phyloP scores from a whole-genome alignment of 2,888 invertebrate genomes.

The Ramazzottius varieornatus region DNA sequence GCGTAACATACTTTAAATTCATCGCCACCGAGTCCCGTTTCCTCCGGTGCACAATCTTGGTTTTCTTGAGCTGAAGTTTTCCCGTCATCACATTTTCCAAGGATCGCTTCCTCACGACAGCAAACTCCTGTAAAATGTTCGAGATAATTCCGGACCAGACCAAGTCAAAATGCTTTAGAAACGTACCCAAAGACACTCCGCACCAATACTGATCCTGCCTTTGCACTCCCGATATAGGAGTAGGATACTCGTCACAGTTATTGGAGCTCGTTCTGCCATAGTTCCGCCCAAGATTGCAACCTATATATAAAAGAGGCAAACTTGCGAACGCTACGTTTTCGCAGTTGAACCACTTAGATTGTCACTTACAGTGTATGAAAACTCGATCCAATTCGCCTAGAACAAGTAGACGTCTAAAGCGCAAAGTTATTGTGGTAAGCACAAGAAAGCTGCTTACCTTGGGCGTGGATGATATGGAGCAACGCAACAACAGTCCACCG shows the following conservation, averaged over 20 bases:
- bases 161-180: background rate
- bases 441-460: too few species aligned
- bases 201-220: slow-evolving; percentile 2
- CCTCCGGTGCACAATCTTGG: background rate
- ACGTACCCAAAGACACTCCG: background rate
- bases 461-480: too few species aligned
- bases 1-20: background rate
- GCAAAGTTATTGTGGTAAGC: background rate
- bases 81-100: background rate
- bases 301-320: too few species aligned
- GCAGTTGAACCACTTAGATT: too few species aligned
- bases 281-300: background rate
- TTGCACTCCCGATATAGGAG: background rate
- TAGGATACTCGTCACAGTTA: background rate
- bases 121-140: background rate
- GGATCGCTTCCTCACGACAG: background rate
- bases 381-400: background rate
- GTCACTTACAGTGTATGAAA: background rate
- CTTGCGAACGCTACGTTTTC: too few species aligned
- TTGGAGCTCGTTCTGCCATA: background rate
- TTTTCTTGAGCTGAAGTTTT: background rate
- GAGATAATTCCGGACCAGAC: too few species aligned
- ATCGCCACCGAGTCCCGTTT: background rate
- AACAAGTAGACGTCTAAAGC: background rate
- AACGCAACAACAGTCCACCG: too few species aligned